Percentiles rank a stretch among this genome's conserved stretches.
Conservation (phyloP, 2,113 vertebrate genomes). For the Chloropsis hardwickii region DNA sequence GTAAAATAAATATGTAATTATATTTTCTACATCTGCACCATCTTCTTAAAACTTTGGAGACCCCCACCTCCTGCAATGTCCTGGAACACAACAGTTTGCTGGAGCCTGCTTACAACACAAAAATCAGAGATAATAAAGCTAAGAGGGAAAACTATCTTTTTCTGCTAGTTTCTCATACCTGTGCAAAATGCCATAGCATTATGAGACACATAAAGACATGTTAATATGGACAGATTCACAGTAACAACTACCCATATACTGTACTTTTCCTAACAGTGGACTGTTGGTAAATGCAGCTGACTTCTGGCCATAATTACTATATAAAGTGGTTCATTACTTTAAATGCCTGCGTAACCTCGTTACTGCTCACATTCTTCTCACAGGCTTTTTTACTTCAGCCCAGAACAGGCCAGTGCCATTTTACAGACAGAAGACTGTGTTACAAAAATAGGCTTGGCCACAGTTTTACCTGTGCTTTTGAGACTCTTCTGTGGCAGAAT, state of each 20-base stretch:
- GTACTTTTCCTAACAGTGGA: neutral
- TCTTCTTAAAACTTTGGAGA: neutral
- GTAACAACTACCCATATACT: neutral
- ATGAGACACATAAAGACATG: neutral
- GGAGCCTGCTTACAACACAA: neutral
- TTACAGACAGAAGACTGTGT: neutral
- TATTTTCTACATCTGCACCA: neutral
- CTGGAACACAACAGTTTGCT: neutral
- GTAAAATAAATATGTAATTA: neutral
- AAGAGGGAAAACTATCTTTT: neutral
- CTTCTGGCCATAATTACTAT: neutral
- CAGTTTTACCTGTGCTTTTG: neutral
- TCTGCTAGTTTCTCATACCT: neutral
- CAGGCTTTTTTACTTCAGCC: neutral
- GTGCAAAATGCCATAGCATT: neutral
- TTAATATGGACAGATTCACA: neutral
- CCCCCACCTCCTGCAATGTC: fast-evolving
- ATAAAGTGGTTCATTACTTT: neutral
- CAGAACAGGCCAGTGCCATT: neutral
- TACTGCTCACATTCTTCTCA: neutral
- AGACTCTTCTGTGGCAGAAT: neutral
- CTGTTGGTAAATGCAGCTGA: neutral
- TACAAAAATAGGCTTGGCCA: neutral
- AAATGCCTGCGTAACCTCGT: neutral
- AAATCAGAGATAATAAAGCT: neutral